Conservation (phyloP, 92 coral and sea anemone genomes). For the Virgularia gustaviana region DNA sequence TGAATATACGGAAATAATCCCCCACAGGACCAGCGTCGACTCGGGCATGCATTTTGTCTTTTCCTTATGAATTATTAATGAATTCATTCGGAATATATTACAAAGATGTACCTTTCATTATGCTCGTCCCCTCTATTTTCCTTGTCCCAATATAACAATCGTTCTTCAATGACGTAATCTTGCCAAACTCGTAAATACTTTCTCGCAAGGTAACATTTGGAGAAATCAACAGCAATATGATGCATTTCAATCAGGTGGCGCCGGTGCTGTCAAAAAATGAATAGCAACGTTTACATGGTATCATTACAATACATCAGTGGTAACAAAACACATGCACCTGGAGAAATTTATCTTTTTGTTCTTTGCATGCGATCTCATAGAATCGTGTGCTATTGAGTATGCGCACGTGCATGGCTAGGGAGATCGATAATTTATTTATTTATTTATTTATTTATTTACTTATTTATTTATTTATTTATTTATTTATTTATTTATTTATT, state of each 20-base stretch:
- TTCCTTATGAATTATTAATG: too few relatives aligned
- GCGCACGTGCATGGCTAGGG: too few relatives aligned
- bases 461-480: neutral
- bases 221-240: slow-evolving; percentile 72
- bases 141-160: slow-evolving; percentile 90
- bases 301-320: neutral
- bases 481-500: neutral
- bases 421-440: neutral
- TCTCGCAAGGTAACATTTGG: slow-evolving; percentile 58
- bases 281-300: neutral
- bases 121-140: slow-evolving; percentile 87
- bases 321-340: neutral
- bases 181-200: slow-evolving; percentile 83
- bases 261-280: slow-evolving; percentile 57
- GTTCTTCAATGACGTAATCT: slow-evolving; percentile 78
- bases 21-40: too few relatives aligned
- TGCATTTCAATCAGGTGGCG: slow-evolving; percentile 84
- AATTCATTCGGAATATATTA: too few relatives aligned
- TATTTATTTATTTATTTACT: neutral
- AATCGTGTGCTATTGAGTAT: too few relatives aligned
- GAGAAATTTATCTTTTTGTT: neutral
- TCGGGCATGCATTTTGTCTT: neutral
- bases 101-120: slow-evolving; percentile 59
- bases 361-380: too few relatives aligned
- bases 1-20: too few relatives aligned